phyloP scores from a whole-genome alignment of 2,113 vertebrate species.

The Daboia siamensis region DNA sequence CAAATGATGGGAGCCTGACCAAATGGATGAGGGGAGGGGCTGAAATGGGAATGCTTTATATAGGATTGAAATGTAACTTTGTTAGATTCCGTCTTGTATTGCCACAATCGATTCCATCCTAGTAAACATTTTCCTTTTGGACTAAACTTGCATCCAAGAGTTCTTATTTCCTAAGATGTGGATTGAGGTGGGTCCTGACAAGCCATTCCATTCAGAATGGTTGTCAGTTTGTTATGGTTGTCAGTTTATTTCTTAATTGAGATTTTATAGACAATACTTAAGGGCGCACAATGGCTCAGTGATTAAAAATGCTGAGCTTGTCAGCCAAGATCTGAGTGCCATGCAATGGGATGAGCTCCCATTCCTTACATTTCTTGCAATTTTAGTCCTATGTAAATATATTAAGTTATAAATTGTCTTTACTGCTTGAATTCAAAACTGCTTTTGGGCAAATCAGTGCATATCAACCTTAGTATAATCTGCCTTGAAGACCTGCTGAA shows the following conservation, averaged over 20 bases:
- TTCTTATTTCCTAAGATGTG: too few relatives aligned
- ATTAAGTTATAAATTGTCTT: background rate
- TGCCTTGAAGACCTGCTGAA: background rate
- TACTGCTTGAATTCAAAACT: background rate
- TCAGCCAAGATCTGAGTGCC: background rate
- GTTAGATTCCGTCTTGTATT: too few relatives aligned
- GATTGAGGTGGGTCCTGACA: too few relatives aligned
- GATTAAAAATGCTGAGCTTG: background rate
- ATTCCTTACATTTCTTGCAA: background rate
- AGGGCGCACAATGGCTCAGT: background rate
- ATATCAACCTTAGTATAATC: background rate
- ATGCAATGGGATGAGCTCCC: background rate
- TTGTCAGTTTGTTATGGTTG: background rate
- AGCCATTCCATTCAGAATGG: background rate
- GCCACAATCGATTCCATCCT: too few relatives aligned
- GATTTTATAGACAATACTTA: background rate
- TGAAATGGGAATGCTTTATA: too few relatives aligned
- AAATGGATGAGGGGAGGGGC: too few relatives aligned
- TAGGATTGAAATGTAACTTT: too few relatives aligned
- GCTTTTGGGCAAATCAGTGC: background rate
- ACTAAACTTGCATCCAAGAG: too few relatives aligned
- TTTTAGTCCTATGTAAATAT: background rate
- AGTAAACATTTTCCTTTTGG: too few relatives aligned
- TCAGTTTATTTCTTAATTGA: background rate
- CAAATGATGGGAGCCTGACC: too few relatives aligned